Evolutionary conservation across 2,797 vertebrate species (phyloP), one percentile per base, ranked within the genome.

Genomic region (Megaceryle alcyon): DNA sequence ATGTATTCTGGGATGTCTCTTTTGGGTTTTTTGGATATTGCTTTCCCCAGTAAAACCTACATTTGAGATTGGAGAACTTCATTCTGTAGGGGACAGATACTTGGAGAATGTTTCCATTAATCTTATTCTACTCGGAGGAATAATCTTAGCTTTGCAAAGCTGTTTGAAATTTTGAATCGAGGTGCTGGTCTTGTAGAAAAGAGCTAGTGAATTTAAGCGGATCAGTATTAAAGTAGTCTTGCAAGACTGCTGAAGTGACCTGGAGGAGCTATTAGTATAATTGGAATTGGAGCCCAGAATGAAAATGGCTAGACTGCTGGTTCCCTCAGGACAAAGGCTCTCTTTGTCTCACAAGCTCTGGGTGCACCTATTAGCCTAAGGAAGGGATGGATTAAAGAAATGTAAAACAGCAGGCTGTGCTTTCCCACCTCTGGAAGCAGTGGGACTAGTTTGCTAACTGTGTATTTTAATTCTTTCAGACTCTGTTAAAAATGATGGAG

Each of bases 401-500:
- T 60, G 54, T 49, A 81, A 91, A 93, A 5, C 16, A 71, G 77
- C 43, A 84, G n/a, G 21, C 46, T 41, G 54, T 81, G 54, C 49
- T 82, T 82, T 75, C n/a, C 73, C 83, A 91, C 68, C 94, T 91
- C 59, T 15, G 70, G 71, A 84, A 89, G 78, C 90, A 35, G 92
- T 5, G 82, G 28, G 91, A 86, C 78, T 77, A 12, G 48, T 69
- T 96, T 86, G 80, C 48, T 97, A 53, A 97, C 63, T 9, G 85
- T 35, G n/a, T 26, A 20, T 66, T 93, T 94, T 93, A 79, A 75
- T 91, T 94, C 70, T 97, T 97, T 15, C 98, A 99, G 99, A 99
- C 94, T 99, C 99, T 0, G 98, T 99, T 86, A 98, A 99, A 96
- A 99, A 98, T 8, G 98, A 99, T 39, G 99, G 99, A n/a, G 99